Conservation (phyloP, 2,797 vertebrate species). For the Microchirus variegatus region DNA sequence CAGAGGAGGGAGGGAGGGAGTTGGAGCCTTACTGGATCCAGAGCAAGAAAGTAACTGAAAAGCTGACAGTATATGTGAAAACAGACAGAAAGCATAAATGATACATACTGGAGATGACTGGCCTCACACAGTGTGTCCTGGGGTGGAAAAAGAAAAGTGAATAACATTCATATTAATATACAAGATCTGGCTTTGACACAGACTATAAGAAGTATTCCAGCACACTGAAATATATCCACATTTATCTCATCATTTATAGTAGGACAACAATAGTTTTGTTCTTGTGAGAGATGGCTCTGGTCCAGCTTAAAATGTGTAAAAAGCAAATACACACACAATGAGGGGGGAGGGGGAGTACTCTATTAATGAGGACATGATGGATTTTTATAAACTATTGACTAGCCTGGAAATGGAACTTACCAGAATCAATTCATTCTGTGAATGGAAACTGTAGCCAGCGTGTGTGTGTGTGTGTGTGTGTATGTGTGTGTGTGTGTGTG, state of each 20-base stretch:
- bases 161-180: not conserved
- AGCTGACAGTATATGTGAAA: constrained; percentile 1
- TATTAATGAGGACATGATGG: constrained; percentile 36
- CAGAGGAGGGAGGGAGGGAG: constrained; percentile 23
- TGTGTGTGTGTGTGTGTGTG: constrained; percentile 14
- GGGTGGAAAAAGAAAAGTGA: constrained; percentile 26
- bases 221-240: too few relatives aligned
- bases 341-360: constrained; percentile 3
- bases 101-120: constrained; percentile 78
- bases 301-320: not conserved
- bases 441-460: constrained; percentile 9
- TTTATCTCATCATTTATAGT: not conserved
- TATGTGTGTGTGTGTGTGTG: not conserved
- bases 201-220: too few relatives aligned
- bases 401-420: constrained; percentile 16
- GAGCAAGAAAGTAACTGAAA: too few relatives aligned
- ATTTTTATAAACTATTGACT: constrained; percentile 55
- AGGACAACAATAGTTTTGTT: not conserved
- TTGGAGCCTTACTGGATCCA: not conserved
- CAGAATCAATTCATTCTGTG: constrained; percentile 39
- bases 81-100: constrained; percentile 13
- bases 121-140: constrained; percentile 65
- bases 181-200: too few relatives aligned
- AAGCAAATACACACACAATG: not conserved
- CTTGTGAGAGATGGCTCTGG: not conserved